phyloP scores from a whole-genome alignment of 30 jellyfish, hydroid and myxozoan species.

The Sanderia malayensis region DNA sequence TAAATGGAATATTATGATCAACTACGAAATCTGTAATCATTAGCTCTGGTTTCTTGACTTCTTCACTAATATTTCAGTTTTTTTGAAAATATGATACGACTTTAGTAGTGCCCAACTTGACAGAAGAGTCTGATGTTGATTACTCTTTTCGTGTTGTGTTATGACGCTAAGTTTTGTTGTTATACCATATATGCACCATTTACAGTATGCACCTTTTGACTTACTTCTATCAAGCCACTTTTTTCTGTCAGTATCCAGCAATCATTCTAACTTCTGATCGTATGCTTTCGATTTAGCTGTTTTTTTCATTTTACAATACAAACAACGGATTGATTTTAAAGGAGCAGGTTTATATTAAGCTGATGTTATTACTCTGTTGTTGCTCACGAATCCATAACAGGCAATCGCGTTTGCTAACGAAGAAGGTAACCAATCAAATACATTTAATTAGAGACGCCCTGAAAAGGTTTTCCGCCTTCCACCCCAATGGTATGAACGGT shows the following conservation, averaged over 20 bases:
- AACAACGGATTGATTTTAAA: no score
- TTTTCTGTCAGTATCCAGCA: not conserved
- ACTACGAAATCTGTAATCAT: conserved; percentile 9
- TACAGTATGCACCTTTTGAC: conserved; percentile 2
- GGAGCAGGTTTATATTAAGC: not conserved
- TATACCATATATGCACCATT: conserved; percentile 1
- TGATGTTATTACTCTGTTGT: not conserved
- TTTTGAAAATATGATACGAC: conserved; percentile 10
- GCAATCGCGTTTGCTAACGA: not conserved
- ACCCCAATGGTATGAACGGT: not conserved
- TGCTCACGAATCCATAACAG: not conserved
- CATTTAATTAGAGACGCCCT: conserved; percentile 6
- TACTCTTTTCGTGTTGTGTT: conserved; percentile 7
- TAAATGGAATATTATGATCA: not conserved
- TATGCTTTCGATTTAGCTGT: not conserved
- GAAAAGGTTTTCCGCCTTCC: not conserved
- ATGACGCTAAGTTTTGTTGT: conserved; percentile 13
- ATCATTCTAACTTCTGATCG: conserved; percentile 12
- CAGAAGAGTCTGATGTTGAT: not conserved
- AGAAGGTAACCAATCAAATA: conserved; percentile 3
- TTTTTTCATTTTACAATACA: not conserved
- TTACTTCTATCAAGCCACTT: conserved; percentile 3
- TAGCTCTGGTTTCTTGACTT: not conserved
- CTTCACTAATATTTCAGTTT: conserved; percentile 1
- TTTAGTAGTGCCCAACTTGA: conserved; percentile 5